Evolutionary conservation across 2,888 invertebrate species (phyloP), one percentile per base, ranked within the genome.

Genomic region (Neoscelio sp.): DNA sequence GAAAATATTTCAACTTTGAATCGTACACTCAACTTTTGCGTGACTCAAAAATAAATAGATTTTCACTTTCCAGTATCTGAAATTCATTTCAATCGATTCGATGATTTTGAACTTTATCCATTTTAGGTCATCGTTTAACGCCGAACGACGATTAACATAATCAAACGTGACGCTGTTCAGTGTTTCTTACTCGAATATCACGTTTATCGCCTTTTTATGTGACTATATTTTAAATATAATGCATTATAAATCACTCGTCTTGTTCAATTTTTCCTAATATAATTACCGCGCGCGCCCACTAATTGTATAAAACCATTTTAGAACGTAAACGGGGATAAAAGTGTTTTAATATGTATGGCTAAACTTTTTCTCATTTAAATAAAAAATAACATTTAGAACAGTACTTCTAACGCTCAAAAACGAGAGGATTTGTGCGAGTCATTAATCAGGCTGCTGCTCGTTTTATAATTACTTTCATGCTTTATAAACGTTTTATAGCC

Each of bases 401-500:
- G 42, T 17, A 38, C 48, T 35, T 56, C 26, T 12, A 33, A 12
- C 20, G 40, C 30, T 54, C 1, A 40, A 58, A 65, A 56, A 64
- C 46, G 30, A n/a, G 13, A 20, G 7, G 62, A 73, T 40, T 75
- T 52, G 70, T 50, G 56, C 64, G 52, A 62, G 76, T 70, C 70
- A 70, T 76, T 70, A 76, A 76, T 70, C 68, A 76, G 15, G 28
- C 20, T 2, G 28, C 20, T 2, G 17, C 46, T 33, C 6, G 54
- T 60, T 60, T 65, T 67, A 60, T 65, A 65, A 65, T 67, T 52
- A 38, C 26, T 60, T 58, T 67, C 60, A 62, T 54, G 62, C 54
- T 30, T 33, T 23, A n/a, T n/a, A 23, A 73, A 35, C 28, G 44
- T 35, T 46, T 62, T 54, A 54, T 12, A 17, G 18, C 12, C 38